phyloP scores from a whole-genome alignment of 2,888 invertebrate species.

The Macrostomum cliftonense region DNA sequence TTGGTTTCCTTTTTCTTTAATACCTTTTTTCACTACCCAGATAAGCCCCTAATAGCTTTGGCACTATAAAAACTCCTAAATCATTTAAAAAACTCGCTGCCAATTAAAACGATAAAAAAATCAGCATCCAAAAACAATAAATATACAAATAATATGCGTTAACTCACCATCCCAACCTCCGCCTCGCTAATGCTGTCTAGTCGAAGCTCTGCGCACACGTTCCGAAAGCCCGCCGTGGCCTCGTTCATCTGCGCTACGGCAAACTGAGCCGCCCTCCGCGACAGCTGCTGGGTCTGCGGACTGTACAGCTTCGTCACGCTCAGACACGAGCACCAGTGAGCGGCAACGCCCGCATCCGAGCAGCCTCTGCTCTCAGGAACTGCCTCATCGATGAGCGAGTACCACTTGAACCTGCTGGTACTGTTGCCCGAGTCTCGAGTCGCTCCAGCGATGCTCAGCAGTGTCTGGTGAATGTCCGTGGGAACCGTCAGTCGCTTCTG shows the following conservation, averaged over 20 bases:
- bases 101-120: no score
- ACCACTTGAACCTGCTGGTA: slow-evolving; percentile 24
- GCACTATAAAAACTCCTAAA: no score
- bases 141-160: no score
- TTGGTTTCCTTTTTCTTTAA: no score
- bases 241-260: background rate
- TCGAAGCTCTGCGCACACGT: background rate
- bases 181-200: background rate
- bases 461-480: slow-evolving; percentile 61
- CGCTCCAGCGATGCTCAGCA: slow-evolving; percentile 43
- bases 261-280: slow-evolving; percentile 18
- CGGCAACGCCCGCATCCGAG: slow-evolving; percentile 64
- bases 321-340: slow-evolving; percentile 79
- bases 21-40: no score
- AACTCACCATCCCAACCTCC: no score
- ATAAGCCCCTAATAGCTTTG: no score
- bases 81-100: no score
- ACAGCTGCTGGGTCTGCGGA: no score
- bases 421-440: slow-evolving; percentile 5
- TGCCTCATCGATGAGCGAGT: slow-evolving; percentile 12
- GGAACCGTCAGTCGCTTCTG: slow-evolving; percentile 54
- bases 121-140: no score
- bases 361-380: slow-evolving; percentile 53
- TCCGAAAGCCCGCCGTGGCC: background rate
- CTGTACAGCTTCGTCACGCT: slow-evolving; percentile 22